Percentiles rank a stretch among this genome's conserved stretches.
These are phyloP conservation scores for Amblyornis subalaris DNA, from an alignment of 2,113 vertebrate genomes.

Conservation along the genomic window DNA sequence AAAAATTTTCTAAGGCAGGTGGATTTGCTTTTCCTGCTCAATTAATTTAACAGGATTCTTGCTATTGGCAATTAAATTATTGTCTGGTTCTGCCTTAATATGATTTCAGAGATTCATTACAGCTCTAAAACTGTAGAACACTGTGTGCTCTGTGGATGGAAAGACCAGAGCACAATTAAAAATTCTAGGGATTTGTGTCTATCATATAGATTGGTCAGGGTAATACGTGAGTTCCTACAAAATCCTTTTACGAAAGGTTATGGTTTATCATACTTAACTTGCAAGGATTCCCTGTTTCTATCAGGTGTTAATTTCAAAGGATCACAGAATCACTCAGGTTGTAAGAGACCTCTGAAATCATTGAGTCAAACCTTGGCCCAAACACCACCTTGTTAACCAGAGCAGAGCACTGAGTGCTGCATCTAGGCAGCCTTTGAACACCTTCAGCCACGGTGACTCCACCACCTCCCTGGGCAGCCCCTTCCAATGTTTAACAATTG, in stretches of 20 bases:
- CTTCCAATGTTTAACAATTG: neutral
- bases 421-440: neutral
- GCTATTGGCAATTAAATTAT: neutral
- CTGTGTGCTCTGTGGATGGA: neutral
- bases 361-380: neutral
- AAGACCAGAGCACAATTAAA: neutral
- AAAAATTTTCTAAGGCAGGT: neutral
- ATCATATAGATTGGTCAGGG: neutral
- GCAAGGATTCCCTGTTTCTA: neutral
- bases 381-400: neutral
- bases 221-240: neutral
- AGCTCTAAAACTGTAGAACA: neutral
- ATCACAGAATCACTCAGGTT: neutral
- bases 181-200: neutral
- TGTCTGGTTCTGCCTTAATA: neutral
- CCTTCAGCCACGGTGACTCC: neutral
- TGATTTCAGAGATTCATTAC: neutral
- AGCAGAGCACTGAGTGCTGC: neutral
- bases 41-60: neutral
- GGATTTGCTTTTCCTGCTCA: neutral
- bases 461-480: neutral
- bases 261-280: neutral
- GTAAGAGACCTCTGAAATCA: neutral
- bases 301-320: neutral
- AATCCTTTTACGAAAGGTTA: neutral